These are phyloP conservation scores for Sisor rabdophorus DNA, from an alignment of 2,113 vertebrate genomes.

Conservation along the genomic window DNA sequence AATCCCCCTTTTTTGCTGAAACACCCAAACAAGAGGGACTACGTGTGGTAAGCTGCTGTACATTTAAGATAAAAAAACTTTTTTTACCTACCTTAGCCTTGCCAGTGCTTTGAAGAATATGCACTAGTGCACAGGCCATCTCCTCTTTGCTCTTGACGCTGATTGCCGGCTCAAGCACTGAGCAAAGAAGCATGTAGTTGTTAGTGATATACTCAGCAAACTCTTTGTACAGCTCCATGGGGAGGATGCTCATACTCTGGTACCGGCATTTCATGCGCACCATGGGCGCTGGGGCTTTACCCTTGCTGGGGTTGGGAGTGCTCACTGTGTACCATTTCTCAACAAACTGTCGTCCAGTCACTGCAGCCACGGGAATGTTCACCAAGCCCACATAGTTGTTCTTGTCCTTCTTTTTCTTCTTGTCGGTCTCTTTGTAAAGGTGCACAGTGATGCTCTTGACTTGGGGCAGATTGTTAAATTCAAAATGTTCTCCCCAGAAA, in stretches of 20 bases:
- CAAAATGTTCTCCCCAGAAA: slow-evolving; percentile 98
- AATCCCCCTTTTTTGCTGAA: background rate
- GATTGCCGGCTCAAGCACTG: slow-evolving; percentile 83
- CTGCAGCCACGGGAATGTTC: slow-evolving; percentile 79
- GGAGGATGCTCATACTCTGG: slow-evolving; percentile 91
- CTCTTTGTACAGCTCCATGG: slow-evolving; percentile 99
- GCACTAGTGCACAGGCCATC: slow-evolving; percentile 86
- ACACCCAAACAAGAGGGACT: background rate
- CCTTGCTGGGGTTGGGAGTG: slow-evolving; percentile 85
- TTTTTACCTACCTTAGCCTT: slow-evolving; percentile 84
- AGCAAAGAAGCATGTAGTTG: slow-evolving; percentile 92
- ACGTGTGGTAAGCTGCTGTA: background rate
- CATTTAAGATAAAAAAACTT: background rate
- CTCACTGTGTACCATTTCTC: slow-evolving; percentile 95
- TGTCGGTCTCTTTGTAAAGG: slow-evolving; percentile 94
- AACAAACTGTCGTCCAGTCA: slow-evolving; percentile 88
- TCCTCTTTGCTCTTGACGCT: slow-evolving; percentile 95
- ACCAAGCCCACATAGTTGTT: slow-evolving; percentile 92
- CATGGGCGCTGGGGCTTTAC: slow-evolving; percentile 79
- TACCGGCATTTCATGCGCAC: slow-evolving; percentile 92
- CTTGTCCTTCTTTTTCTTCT: slow-evolving; percentile 98
- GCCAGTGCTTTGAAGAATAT: slow-evolving; percentile 97
- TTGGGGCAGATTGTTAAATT: slow-evolving; percentile 89
- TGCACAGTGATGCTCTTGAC: slow-evolving; percentile 84
- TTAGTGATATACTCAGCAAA: slow-evolving; percentile 96